Evolutionary conservation across 2,113 vertebrate genomes (phyloP).

Genomic region (Sander lucioperca): DNA sequence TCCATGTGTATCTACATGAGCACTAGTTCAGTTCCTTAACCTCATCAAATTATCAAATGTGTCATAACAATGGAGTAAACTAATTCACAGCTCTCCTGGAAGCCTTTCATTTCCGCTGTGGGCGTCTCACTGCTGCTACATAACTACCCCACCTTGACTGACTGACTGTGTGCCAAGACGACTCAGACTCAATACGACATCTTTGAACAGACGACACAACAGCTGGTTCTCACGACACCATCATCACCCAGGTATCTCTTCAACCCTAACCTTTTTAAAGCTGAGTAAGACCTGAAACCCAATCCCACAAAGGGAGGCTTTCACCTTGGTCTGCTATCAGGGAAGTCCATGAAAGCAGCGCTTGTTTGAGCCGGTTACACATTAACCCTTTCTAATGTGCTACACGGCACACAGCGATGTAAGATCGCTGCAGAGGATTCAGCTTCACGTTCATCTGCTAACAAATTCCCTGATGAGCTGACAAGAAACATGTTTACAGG

Average conservation of each 20-base stretch:
- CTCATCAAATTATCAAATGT: background rate
- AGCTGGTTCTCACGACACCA: slow-evolving; percentile 40
- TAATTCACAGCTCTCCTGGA: background rate
- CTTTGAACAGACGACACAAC: slow-evolving; percentile 9
- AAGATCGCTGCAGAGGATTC: background rate
- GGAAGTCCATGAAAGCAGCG: slow-evolving; percentile 63
- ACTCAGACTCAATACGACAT: background rate
- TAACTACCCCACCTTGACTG: slow-evolving; percentile 16
- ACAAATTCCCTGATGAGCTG: slow-evolving; percentile 11
- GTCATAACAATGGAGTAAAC: background rate
- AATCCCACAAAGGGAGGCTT: slow-evolving; percentile 53
- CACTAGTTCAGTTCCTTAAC: background rate
- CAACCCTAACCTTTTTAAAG: slow-evolving; percentile 25
- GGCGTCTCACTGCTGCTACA: slow-evolving; percentile 8
- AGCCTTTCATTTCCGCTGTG: background rate
- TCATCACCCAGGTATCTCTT: slow-evolving; percentile 43
- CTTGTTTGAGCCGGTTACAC: slow-evolving; percentile 79
- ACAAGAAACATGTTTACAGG: background rate
- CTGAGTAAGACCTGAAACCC: slow-evolving; percentile 63
- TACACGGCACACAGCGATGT: background rate
- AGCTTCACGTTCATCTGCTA: slow-evolving; percentile 1
- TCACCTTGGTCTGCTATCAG: slow-evolving; percentile 67
- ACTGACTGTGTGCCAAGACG: background rate
- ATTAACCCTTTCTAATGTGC: slow-evolving; percentile 69
- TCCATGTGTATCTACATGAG: background rate